Evolutionary conservation across 2,888 invertebrate species (phyloP), one percentile per base, ranked within the genome.

Genomic region (Apantesis nais): DNA sequence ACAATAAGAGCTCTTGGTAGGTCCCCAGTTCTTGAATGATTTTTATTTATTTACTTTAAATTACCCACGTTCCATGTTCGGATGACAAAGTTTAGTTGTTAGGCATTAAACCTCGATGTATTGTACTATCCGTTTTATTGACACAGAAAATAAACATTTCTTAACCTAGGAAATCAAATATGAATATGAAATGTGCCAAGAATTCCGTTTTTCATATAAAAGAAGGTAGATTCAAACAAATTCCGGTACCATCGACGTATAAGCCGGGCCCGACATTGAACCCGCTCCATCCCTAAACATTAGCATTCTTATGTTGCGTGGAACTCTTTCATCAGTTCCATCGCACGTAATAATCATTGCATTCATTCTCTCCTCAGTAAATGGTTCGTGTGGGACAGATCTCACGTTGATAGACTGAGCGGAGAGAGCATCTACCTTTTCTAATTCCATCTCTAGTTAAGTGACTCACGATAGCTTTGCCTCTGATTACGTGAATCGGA

Each of bases 271-370:
- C 37, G 70, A 41, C 64, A 61, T 69, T 66, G 63, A 63, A 71
- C 72, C 62, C 66, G 63, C 58, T 73, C n/a, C n/a, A 70, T 72
- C 61, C 34, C 65, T 64, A 70, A 78, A 75, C 74, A 82, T 81
- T 81, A 82, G 81, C 83, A 83, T 82, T 82, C 81, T 78, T 79
- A 82, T 79, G 74, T 74, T 58, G 52, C 55, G 22, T 64, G 72
- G 73, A 75, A 73, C 75, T 70, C 72, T 82, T 81, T 76, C 79
- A 75, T 77, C 81, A 80, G 77, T 77, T 63, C 72, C 73, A 76
- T 76, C 68, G 72, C 73, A 77, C 76, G 73, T 83, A 82, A 81
- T 83, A 79, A 82, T 83, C 81, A 81, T 83, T 81, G 82, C 80
- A 78, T 83, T 78, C 75, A 68, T 52, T 76, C 65, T 25, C 64